phyloP scores from a whole-genome alignment of 2,888 invertebrate species.

The Sisyra nigra region DNA sequence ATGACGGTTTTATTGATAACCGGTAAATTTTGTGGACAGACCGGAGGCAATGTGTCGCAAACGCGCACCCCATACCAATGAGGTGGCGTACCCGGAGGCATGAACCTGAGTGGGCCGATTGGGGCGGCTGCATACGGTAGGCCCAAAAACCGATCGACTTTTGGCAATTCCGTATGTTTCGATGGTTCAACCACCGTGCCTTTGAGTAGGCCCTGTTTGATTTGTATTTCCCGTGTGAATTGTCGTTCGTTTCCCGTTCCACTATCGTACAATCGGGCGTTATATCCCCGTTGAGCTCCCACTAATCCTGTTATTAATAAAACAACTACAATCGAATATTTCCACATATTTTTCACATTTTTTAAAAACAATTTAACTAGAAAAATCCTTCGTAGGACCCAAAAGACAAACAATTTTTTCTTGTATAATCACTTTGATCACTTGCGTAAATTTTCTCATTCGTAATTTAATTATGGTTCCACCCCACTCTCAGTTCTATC shows the following conservation, averaged over 20 bases:
- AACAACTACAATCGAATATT: background rate
- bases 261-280: background rate
- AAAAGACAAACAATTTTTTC: slow-evolving; percentile 12
- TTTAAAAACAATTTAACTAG: background rate
- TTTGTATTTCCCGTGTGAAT: slow-evolving; percentile 40
- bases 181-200: slow-evolving; percentile 46
- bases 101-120: slow-evolving; percentile 44
- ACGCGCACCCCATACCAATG: slow-evolving; percentile 56
- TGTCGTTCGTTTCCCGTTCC: slow-evolving; percentile 18
- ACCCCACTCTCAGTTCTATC: no score
- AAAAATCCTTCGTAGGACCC: no score
- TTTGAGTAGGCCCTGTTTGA: slow-evolving; percentile 50
- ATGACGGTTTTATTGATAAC: slow-evolving; percentile 36
- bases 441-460: no score
- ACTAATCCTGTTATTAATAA: background rate
- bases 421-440: slow-evolving; percentile 24
- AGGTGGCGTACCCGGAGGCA: slow-evolving; percentile 50
- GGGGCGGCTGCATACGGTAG: slow-evolving; percentile 74
- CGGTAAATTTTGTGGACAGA: slow-evolving; percentile 75
- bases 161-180: slow-evolving; percentile 40
- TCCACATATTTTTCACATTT: background rate
- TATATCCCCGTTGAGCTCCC: background rate
- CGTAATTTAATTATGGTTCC: no score
- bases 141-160: slow-evolving; percentile 60
- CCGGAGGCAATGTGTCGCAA: slow-evolving; percentile 57